Evolutionary conservation across 2,113 vertebrate species (phyloP).

Genomic region (Tautogolabrus adspersus): DNA sequence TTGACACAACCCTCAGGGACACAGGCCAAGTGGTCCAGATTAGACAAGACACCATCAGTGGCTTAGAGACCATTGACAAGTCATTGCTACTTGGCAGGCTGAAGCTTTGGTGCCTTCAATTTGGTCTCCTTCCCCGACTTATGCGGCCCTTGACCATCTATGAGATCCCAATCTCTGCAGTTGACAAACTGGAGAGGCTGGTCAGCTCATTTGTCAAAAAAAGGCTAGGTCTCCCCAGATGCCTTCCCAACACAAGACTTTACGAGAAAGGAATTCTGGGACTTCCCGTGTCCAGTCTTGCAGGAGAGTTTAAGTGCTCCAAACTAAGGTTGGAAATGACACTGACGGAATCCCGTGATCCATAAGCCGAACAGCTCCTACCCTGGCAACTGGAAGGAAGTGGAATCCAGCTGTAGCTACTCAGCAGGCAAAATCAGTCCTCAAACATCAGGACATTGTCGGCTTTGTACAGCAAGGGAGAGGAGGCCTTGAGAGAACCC

Average conservation of each 20-base stretch:
- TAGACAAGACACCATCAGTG: not conserved
- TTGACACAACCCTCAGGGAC: not conserved
- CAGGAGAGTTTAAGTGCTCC: not conserved
- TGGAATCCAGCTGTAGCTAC: too few relatives aligned
- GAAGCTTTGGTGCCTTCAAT: too few relatives aligned
- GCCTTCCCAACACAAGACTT: too few relatives aligned
- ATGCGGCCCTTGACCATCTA: too few relatives aligned
- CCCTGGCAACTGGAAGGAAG: not conserved
- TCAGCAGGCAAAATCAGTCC: not conserved
- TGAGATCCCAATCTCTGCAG: too few relatives aligned
- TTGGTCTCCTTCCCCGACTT: too few relatives aligned
- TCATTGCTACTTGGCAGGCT: too few relatives aligned
- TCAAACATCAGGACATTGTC: not conserved
- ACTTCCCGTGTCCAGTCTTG: not conserved
- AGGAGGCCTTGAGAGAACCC: not conserved
- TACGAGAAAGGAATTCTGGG: too few relatives aligned
- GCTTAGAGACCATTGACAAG: too few relatives aligned
- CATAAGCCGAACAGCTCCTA: not conserved
- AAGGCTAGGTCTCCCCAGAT: too few relatives aligned
- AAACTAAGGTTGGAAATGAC: slow-evolving; percentile 3
- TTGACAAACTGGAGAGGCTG: too few relatives aligned
- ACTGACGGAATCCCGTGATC: not conserved
- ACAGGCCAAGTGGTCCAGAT: not conserved
- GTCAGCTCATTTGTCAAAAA: too few relatives aligned
- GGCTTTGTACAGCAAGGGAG: not conserved